Base-by-base conservation (phyloP, 1,140 invertebrate species). In the Cyclargus thomasi region DNA sequence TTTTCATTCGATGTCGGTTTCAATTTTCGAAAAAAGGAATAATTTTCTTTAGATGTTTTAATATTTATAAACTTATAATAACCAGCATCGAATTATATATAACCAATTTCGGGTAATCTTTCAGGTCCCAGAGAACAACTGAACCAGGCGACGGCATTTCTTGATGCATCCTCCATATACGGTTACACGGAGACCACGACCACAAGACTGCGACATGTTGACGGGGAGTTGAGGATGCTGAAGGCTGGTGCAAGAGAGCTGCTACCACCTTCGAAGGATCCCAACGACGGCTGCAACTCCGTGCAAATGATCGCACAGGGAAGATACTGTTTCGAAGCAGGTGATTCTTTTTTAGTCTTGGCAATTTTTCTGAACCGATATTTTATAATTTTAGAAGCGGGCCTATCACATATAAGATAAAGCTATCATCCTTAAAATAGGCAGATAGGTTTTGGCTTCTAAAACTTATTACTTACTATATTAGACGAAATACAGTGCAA, bases 81-180 rank as follows among this genome's bases (percentile, higher is more conserved):
- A 2, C 5, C 5, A 29, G 29, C 29, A 4, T 2, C 1, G 8
- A 2, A 29, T 8, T 29, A 29, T 29, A 29, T 29, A 7, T 29
- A 29, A 8, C 29, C 2, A 29, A 29, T 29, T 1, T 8, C 29
- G 4, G 5, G 65, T 39, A 17, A n/a, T 39, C 91, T 74, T 83
- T 82, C 72, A 93, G 94, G 94, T n/a, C 95, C 95, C 11, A 90
- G 97, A 11, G 94, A 99, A 83, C 98, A 99, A 81, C 85, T 99
- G 20, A 97, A 97, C 87, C 96, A 97, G 88, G 95, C 97, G 0
- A 97, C 97, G 0, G 93, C 96, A 0, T 99, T 94, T 80, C 94
- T 99, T n/a, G 98, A 99, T 86, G 98, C 93, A 0, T 99, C 97
- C 0, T 94, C 94, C 18, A 93, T 98, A 1, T 98, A 98, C 76